Base-by-base conservation (phyloP, 1,140 invertebrate species). In the Propsilocerus akamusi region DNA sequence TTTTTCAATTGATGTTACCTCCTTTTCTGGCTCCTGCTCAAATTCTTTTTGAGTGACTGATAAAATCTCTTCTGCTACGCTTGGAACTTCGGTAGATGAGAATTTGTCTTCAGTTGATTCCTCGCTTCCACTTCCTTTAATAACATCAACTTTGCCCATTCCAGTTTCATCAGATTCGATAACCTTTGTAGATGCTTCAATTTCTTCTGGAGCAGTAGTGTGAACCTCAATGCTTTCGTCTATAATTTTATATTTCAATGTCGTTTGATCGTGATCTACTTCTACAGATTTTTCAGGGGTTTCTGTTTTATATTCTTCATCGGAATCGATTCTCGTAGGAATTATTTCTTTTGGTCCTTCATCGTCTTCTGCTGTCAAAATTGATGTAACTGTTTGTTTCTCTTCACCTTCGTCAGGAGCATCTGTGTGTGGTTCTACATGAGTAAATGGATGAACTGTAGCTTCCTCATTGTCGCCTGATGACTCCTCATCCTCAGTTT, bases 221-320 rank as follows among this genome's bases (percentile, higher is more conserved):
- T n/a, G n/a, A n/a, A n/a, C n/a, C n/a, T n/a, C n/a, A n/a, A n/a
- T n/a, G n/a, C n/a, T n/a, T n/a, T n/a, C n/a, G n/a, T n/a, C n/a
- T n/a, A n/a, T n/a, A n/a, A n/a, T n/a, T n/a, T 30, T 30, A 6
- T 7, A 7, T 30, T 30, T 30, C 26, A 7, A 30, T 30, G 12
- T 30, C 26, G 12, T 30, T 12, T 7, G 26, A 6, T 7, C 12
- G 26, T 30, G 26, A 7, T 7, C 7, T 64, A 61, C 58, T 8
- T 54, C 56, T 3, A 55, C 57, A 46, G 56, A 24, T 2, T 34
- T 32, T 0, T 57, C 55, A 12, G 26, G 46, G 8, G 54, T n/a
- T n/a, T n/a, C n/a, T n/a, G n/a, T n/a, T n/a, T n/a, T n/a, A n/a
- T n/a, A 50, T 32, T 50, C 53, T 12, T 61, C 53, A n/a, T 60